Evolutionary conservation across 2,888 invertebrate genomes (phyloP), one percentile per base, ranked within the genome.

Genomic region (Ametastegia equiseti): DNA sequence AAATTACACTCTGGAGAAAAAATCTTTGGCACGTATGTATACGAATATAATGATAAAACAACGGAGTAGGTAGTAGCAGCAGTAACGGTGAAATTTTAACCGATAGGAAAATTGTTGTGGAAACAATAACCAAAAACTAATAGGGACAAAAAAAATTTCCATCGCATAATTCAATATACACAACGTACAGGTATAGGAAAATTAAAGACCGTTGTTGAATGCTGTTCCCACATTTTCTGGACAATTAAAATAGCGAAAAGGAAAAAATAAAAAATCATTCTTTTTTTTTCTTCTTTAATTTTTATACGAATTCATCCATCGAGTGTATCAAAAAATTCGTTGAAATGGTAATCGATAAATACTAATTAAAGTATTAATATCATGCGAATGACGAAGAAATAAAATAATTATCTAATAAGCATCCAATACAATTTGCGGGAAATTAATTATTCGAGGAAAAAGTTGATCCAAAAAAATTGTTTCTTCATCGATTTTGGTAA

Each of bases 1-100:
- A 60, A 60, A 60, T 60, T 30, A 60, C 60, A 42, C 42, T 60
- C 30, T 60, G 27, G 60, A 30, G 60, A 15, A 30, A 60, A 60
- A 13, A 15, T 11, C 33, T 63, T 5, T 1, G 33, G n/a, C 33
- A 42, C 23, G 5, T 67, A 42, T 23, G 23, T 39, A n/a, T 63
- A 30, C 63, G 4, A 7, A 63, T 30, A 33, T 23, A 63, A 15
- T 30, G 30, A 63, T 15, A 0, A 33, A 33, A 15, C 1, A 6
- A 13, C 13, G 6, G 15, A 63, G 23, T 15, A 30, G 11, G 9
- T n/a, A 54, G 19, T 54, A 7, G 15, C 1, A 15, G 23, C 7
- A 54, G 7, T n/a, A n/a, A n/a, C n/a, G n/a, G n/a, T n/a, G n/a
- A n/a, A n/a, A n/a, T n/a, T n/a, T n/a, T n/a, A n/a, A n/a, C n/a